Conservation (phyloP, 2,888 invertebrate species). For the Parnassius apollo region DNA sequence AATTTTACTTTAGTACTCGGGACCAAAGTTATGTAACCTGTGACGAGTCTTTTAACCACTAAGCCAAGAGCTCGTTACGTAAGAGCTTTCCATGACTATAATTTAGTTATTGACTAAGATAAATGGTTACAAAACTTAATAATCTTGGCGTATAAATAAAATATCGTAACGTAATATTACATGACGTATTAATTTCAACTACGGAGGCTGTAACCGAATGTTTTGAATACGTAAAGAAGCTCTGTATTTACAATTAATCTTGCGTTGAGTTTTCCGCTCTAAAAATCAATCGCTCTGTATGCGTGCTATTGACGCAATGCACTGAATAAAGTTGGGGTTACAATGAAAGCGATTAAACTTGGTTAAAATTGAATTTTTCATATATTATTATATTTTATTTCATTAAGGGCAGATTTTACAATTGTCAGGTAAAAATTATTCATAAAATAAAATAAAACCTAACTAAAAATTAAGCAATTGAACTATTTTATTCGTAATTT, state of each 20-base stretch:
- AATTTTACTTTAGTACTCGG: no score
- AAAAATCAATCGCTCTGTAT: conserved; percentile 58
- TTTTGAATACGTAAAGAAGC: neutral
- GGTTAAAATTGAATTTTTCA: neutral
- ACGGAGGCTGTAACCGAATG: conserved; percentile 1
- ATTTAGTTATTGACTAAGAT: conserved; percentile 17
- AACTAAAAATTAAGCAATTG: no score
- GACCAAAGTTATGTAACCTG: no score
- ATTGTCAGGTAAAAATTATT: no score
- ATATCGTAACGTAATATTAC: conserved; percentile 16
- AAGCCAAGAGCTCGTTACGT: neutral
- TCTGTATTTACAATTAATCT: conserved; percentile 51
- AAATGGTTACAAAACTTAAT: conserved; percentile 12
- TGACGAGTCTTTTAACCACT: no score
- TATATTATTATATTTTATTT: no score
- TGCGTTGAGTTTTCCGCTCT: conserved; percentile 64
- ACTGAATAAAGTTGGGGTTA: conserved; percentile 30
- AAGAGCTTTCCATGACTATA: conserved; percentile 2
- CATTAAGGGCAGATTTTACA: no score
- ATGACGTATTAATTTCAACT: conserved; percentile 4
- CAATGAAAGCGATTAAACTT: conserved; percentile 34
- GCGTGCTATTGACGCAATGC: conserved; percentile 57
- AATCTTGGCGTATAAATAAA: conserved; percentile 7
- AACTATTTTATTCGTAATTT: no score
- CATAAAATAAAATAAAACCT: no score